Conservation (phyloP, 2,888 invertebrate genomes). For the Macropis europaea region DNA sequence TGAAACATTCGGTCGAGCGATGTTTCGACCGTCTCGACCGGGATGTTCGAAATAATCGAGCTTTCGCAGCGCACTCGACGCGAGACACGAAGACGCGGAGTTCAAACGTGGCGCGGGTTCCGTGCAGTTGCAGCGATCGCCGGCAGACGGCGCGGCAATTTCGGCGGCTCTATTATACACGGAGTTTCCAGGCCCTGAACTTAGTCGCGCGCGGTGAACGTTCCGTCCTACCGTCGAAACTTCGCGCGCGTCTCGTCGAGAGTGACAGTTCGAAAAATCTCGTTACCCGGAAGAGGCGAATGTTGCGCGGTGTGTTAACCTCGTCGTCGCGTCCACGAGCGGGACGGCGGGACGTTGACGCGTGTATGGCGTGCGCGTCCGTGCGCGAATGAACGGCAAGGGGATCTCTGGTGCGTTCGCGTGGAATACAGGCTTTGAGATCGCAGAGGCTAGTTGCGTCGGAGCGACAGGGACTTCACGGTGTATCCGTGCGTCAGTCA, state of each 20-base stretch:
- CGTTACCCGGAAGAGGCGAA: constrained; percentile 30
- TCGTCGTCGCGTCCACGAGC: no score
- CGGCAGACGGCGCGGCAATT: constrained; percentile 28
- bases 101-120: constrained; percentile 27
- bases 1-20: no score
- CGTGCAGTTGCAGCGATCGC: neutral
- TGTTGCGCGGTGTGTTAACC: no score
- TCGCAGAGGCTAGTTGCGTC: constrained; percentile 31
- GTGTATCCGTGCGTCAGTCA: constrained; percentile 39
- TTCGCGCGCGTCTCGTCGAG: constrained; percentile 51
- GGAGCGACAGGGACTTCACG: constrained; percentile 46
- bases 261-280: constrained; percentile 57
- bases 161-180: constrained; percentile 38
- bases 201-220: constrained; percentile 66
- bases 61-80: no score
- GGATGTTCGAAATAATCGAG: no score
- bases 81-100: neutral
- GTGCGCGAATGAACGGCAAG: no score
- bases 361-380: neutral
- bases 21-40: no score
- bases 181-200: constrained; percentile 57
- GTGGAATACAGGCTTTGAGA: constrained; percentile 38
- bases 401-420: constrained; percentile 35
- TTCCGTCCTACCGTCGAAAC: constrained; percentile 61
- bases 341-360: neutral